Conservation (phyloP, 2,888 invertebrate genomes). For the Volucella inflata region DNA sequence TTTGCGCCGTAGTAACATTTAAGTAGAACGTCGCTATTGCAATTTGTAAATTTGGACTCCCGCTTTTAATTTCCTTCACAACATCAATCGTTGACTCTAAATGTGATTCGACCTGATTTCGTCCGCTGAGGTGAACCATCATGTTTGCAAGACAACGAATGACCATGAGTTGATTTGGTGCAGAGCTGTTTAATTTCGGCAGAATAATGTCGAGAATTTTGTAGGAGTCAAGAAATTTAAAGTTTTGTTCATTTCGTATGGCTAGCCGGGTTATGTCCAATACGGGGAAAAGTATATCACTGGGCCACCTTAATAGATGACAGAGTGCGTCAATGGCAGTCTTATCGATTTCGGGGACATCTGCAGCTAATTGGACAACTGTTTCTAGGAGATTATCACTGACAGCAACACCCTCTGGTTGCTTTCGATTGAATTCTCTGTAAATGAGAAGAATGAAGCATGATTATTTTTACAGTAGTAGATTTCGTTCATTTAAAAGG, state of each 20-base stretch:
- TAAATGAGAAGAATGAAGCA: constrained; percentile 69
- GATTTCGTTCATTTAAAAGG: not conserved
- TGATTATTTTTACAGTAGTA: not conserved
- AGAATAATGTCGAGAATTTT: constrained; percentile 83
- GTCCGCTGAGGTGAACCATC: constrained; percentile 86
- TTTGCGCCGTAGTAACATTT: constrained; percentile 81
- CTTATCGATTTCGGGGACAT: constrained; percentile 79
- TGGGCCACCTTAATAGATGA: constrained; percentile 81
- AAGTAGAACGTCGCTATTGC: constrained; percentile 83
- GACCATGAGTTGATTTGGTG: constrained; percentile 91
- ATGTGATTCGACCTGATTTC: constrained; percentile 78
- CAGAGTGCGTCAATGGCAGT: constrained; percentile 83
- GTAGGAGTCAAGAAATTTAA: constrained; percentile 84
- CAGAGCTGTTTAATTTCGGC: constrained; percentile 82
- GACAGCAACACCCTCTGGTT: constrained; percentile 70
- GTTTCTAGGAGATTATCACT: constrained; percentile 80
- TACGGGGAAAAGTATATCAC: constrained; percentile 93
- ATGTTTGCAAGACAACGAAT: constrained; percentile 93
- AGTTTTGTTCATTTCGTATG: constrained; percentile 88
- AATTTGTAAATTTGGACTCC: constrained; percentile 83
- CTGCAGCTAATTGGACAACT: constrained; percentile 87
- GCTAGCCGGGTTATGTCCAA: constrained; percentile 94
- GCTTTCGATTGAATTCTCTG: constrained; percentile 89
- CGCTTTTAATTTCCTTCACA: constrained; percentile 80
- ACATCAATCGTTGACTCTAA: constrained; percentile 78